Evolutionary conservation across 2,113 vertebrate species (phyloP).

Genomic region (Eurystomus gularis): DNA sequence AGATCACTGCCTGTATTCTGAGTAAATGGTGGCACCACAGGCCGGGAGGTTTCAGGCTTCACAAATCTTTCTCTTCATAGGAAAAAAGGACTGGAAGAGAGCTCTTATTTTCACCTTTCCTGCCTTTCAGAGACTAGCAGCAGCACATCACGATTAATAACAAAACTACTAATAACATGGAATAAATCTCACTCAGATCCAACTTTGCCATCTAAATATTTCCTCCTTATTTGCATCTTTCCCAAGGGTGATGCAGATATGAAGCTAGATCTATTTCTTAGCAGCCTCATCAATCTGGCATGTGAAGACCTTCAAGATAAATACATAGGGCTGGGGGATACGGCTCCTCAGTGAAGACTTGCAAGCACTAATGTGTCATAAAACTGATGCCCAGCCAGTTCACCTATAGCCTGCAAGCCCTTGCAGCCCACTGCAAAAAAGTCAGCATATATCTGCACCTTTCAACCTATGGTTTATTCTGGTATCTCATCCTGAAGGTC

Average conservation of each 20-base stretch:
- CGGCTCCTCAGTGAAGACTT: neutral
- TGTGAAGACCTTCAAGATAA: neutral
- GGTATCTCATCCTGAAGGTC: neutral
- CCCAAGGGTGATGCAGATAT: neutral
- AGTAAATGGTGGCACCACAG: neutral
- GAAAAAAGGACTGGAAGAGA: neutral
- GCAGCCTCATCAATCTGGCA: neutral
- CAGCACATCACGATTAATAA: neutral
- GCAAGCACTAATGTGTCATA: neutral
- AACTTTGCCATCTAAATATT: neutral
- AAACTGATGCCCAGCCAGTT: neutral
- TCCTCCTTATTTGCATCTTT: conserved; percentile 17
- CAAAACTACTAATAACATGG: neutral
- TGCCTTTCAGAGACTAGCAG: neutral
- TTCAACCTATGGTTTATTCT: neutral
- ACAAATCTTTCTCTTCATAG: neutral
- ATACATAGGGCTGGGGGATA: neutral
- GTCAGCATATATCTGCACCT: neutral
- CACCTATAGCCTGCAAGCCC: neutral
- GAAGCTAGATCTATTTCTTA: neutral
- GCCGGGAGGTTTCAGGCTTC: neutral
- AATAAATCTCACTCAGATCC: neutral
- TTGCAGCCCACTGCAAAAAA: neutral
- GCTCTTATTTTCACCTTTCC: neutral
- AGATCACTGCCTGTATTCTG: neutral